Evolutionary conservation across 1,140 invertebrate genomes (phyloP), one percentile per base, ranked within the genome.

Genomic region (Drosophila triauraria): DNA sequence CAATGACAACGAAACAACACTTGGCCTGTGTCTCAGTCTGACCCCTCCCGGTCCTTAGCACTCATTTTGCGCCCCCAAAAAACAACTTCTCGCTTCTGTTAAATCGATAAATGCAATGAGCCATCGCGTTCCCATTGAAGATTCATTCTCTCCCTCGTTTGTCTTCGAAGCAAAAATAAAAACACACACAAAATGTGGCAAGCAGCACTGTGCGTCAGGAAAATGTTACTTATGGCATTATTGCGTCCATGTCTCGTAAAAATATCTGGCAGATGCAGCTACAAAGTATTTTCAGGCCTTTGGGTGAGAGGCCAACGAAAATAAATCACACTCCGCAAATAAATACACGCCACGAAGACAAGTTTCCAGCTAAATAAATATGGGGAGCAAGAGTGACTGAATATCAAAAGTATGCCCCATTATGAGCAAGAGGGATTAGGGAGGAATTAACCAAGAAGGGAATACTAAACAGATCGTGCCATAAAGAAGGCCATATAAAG

Each of bases 41-140:
- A n/a, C 35, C 32, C 30, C 50, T 30, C n/a, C 43, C 40, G 50
- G 40, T 32, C 12, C 43, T 43, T 50, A 38, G 20, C 47, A 54
- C 0, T 54, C 30, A 54, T 13, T 54, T 54, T 54, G 32, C 58
- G 25, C 75, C 42, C 58, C 12, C 35, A 23, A 54, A 54, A 25
- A 51, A 12, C 46, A 17, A 40, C 54, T 48, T 59, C 46, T 50
- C 43, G 27, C 23, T 15, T 43, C 75, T 83, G 80, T 79, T 83
- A 83, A 83, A 83, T 83, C 80, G 80, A 83, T 83, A 83, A 83
- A 79, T 82, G 79, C 78, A 83, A 83, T 83, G 65, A 83, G 75
- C 76, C 77, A 60, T 54, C 64, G 75, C 75, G 70, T 56, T 54
- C 64, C 68, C 75, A 78, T 51, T 43, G 13, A 63, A 82, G 50